A percentile compares a stretch with the other conserved stretches of the same genome.
Conservation (phyloP, 2,888 invertebrate species). For the Pheosia tremula region DNA sequence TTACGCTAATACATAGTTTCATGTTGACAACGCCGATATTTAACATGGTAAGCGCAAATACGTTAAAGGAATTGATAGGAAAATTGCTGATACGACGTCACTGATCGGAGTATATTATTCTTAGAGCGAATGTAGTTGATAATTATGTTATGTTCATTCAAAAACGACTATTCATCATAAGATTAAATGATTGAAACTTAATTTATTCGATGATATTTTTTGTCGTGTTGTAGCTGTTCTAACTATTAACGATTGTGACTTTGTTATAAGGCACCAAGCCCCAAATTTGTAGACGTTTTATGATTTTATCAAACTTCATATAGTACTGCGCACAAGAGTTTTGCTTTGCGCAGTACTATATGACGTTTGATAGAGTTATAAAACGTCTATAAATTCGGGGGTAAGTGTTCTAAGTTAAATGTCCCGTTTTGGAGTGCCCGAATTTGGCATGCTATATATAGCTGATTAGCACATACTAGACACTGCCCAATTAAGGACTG, state of each 20-base stretch:
- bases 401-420: too few relatives aligned
- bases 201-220: constrained; percentile 25
- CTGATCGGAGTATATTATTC: constrained; percentile 14
- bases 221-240: constrained; percentile 26
- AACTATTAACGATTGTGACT: constrained; percentile 26
- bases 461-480: too few relatives aligned
- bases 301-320: too few relatives aligned
- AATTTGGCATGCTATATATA: too few relatives aligned
- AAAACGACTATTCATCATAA: constrained; percentile 32
- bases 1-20: constrained; percentile 11
- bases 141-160: constrained; percentile 24
- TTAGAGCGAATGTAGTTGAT: constrained; percentile 18
- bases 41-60: constrained; percentile 12
- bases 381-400: too few relatives aligned
- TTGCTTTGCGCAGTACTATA: too few relatives aligned
- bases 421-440: too few relatives aligned
- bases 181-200: constrained; percentile 39
- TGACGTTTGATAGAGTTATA: too few relatives aligned
- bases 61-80: constrained; percentile 16
- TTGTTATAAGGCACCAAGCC: constrained; percentile 15
- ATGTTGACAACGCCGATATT: constrained; percentile 9
- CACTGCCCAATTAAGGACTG: too few relatives aligned
- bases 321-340: too few relatives aligned
- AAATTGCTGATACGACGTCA: constrained; percentile 13
- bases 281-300: too few relatives aligned